phyloP scores from a whole-genome alignment of 2,113 vertebrate genomes.

The Callorhinus ursinus region DNA sequence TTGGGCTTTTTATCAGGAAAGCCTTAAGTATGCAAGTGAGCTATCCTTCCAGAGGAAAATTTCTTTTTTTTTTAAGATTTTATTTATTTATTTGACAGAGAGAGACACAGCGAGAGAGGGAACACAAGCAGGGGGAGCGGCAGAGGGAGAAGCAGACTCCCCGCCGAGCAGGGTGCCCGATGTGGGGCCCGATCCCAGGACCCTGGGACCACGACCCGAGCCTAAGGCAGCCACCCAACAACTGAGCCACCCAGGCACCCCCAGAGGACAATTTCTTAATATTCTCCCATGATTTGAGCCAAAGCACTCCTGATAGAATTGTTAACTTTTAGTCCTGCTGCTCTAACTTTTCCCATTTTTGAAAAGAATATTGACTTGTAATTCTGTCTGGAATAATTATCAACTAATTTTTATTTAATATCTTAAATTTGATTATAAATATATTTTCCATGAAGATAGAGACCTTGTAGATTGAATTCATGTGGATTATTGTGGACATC shows the following conservation, averaged over 20 bases:
- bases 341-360: conserved; percentile 26
- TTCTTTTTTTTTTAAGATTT: no score
- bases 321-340: neutral
- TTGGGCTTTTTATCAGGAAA: conserved; percentile 15
- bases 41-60: neutral
- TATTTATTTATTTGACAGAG: no score
- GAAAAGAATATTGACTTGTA: conserved; percentile 17
- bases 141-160: no score
- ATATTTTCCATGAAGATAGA: neutral
- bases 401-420: conserved; percentile 36
- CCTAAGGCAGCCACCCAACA: no score
- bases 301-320: neutral
- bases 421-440: conserved; percentile 37
- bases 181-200: no score
- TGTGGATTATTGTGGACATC: neutral
- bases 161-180: no score
- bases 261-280: conserved; percentile 1
- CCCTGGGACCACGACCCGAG: no score
- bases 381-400: conserved; percentile 14
- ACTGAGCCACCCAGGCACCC: no score
- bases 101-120: no score
- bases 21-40: neutral
- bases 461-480: conserved; percentile 31
- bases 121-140: no score
- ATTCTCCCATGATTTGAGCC: neutral